phyloP scores from a whole-genome alignment of 1,140 invertebrate species.

The Trichomalopsis sarcophagae region DNA sequence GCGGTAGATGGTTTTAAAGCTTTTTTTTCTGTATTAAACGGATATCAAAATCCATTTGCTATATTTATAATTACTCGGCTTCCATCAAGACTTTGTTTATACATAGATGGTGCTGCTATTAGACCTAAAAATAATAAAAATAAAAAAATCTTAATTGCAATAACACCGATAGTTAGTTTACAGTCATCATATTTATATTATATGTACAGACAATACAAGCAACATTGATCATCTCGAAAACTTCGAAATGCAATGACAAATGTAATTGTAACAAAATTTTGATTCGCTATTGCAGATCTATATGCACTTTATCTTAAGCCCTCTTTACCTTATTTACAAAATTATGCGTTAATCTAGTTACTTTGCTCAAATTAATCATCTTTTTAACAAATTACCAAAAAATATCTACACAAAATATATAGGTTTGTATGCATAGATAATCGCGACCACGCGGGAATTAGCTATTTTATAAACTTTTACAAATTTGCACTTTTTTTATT shows the following conservation, averaged over 20 bases:
- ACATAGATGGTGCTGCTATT: too few relatives aligned
- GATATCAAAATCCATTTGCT: slow-evolving; percentile 1
- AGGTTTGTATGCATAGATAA: slow-evolving; percentile 54
- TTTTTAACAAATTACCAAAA: slow-evolving; percentile 67
- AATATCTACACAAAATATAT: slow-evolving; percentile 69
- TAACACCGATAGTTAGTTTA: slow-evolving; percentile 20
- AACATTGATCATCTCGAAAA: not conserved
- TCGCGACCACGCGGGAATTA: slow-evolving; percentile 25
- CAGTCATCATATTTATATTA: slow-evolving; percentile 29
- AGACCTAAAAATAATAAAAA: slow-evolving; percentile 21
- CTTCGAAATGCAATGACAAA: slow-evolving; percentile 33
- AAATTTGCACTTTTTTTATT: slow-evolving; percentile 4
- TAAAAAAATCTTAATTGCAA: slow-evolving; percentile 7
- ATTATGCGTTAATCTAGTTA: slow-evolving; percentile 39
- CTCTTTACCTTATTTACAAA: slow-evolving; percentile 51
- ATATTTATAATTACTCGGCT: slow-evolving; percentile 22
- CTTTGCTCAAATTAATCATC: slow-evolving; percentile 41
- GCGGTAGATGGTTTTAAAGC: slow-evolving; percentile 18
- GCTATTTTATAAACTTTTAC: slow-evolving; percentile 31
- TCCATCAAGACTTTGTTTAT: slow-evolving; percentile 2
- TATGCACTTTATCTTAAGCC: slow-evolving; percentile 32
- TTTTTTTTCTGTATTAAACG: slow-evolving; percentile 23
- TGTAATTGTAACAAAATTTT: slow-evolving; percentile 54
- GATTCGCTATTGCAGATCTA: slow-evolving; percentile 50
- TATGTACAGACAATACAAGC: slow-evolving; percentile 25